Evolutionary conservation across 2,113 vertebrate species (phyloP), one percentile per base, ranked within the genome.

Genomic region (Eleginops maclovinus): DNA sequence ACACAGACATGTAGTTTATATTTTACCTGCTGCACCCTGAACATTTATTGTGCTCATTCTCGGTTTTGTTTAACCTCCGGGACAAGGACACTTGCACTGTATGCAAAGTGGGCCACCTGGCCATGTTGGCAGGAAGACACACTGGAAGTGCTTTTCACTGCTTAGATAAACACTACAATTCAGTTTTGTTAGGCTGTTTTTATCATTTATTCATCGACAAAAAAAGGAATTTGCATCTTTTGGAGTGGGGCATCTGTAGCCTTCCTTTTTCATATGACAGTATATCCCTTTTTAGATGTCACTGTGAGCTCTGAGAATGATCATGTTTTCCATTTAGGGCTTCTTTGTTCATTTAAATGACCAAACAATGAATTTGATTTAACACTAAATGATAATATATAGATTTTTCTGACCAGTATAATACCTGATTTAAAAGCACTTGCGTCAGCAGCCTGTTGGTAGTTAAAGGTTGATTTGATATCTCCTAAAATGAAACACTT

Each of bases 91-190:
- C 67, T 17, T 16, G 3, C 36, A 36, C 53, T 40, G 65, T 79
- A 85, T 92, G 84, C 81, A 88, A 72, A 83, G 75, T 58, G 66
- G 84, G 64, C 91, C 92, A 93, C 88, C 91, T 91, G 92, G 86
- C 36, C 72, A 1, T n/a, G 74, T 28, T 83, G 66, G 82, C 74
- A 84, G 75, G 63, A 36, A 36, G 31, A 43, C 17, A 3, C 63
- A 36, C 22, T 24, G 62, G 46, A 22, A 19, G 53, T 28, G 17
- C 43, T 40, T 26, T 9, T 4, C 9, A 8, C 65, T 28, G 12
- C 43, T 70, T 22, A 26, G 24, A 53, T 40, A 1, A 17, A 41
- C 15, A 21, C 17, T 1, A 8, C 10, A 43, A n/a, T 65, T 31
- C 69, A 31, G 26, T 10, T 3, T 62, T 1, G 19, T 14, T 22